These are phyloP conservation scores for Limnephilus marmoratus DNA, from an alignment of 2,888 invertebrate genomes.

Conservation along the genomic window DNA sequence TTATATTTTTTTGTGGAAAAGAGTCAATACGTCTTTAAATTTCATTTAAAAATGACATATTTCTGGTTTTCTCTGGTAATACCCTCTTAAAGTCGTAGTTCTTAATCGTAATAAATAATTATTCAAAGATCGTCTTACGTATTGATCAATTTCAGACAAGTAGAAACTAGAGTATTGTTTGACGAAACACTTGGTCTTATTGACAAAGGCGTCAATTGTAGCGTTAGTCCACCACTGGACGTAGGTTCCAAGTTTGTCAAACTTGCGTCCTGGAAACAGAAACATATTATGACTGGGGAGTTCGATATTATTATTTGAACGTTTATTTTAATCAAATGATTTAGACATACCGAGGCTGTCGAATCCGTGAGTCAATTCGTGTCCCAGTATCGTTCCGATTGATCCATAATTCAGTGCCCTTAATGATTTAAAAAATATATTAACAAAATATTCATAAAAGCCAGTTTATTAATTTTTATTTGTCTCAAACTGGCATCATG, in stretches of 20 bases:
- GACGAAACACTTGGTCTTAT: constrained; percentile 90
- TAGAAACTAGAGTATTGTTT: constrained; percentile 87
- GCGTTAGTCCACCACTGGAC: constrained; percentile 93
- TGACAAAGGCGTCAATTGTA: constrained; percentile 85
- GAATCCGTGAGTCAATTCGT: constrained; percentile 82
- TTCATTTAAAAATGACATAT: no score
- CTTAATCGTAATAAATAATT: no score
- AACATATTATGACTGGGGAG: neutral
- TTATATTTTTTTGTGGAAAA: no score
- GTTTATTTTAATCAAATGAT: constrained; percentile 59
- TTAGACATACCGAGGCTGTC: constrained; percentile 74
- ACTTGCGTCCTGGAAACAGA: constrained; percentile 83
- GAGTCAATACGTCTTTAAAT: no score
- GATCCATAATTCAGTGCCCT: constrained; percentile 91
- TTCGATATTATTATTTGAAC: no score
- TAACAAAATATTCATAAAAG: no score
- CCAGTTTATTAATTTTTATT: no score
- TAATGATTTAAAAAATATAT: constrained; percentile 45
- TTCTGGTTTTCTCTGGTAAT: no score
- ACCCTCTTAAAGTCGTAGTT: no score
- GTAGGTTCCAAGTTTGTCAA: constrained; percentile 90
- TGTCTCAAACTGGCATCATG: no score
- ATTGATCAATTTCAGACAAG: constrained; percentile 79
- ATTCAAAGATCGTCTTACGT: constrained; percentile 74
- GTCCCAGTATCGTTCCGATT: constrained; percentile 87